Conservation (phyloP, 2,797 vertebrate species). For the Diglossa cyanea region DNA sequence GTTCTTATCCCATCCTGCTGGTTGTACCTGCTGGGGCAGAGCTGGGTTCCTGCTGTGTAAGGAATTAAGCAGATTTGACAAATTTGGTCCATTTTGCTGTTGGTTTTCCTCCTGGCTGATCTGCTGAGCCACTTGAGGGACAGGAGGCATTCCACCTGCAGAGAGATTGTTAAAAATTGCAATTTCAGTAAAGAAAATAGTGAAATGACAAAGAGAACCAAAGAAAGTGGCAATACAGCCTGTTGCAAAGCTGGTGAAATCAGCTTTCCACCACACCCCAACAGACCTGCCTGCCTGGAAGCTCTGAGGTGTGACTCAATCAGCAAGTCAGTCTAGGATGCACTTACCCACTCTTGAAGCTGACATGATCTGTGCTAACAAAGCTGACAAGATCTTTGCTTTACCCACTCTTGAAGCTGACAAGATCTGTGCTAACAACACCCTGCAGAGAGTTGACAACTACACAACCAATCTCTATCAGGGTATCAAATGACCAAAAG, state of each 20-base stretch:
- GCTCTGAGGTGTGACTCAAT: neutral
- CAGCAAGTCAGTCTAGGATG: no score
- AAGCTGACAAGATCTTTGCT: no score
- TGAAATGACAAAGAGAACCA: neutral
- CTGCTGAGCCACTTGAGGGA: conserved; percentile 81
- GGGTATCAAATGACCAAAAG: neutral
- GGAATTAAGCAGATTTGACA: conserved; percentile 83
- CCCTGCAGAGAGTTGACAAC: neutral
- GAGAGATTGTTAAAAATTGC: neutral
- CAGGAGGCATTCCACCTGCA: conserved; percentile 86
- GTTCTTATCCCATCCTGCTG: conserved; percentile 73
- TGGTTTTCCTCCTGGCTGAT: conserved; percentile 86
- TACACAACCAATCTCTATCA: neutral
- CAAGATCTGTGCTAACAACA: neutral
- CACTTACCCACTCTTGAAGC: neutral
- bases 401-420: neutral
- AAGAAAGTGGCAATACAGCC: neutral
- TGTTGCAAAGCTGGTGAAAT: neutral
- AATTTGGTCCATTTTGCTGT: conserved; percentile 87
- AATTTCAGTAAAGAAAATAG: neutral
- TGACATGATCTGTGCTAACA: neutral
- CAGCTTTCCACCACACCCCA: neutral
- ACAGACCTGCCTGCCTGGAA: neutral
- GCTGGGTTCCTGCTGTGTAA: conserved; percentile 76
- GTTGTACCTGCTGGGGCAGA: conserved; percentile 77